Evolutionary conservation across 2,888 invertebrate genomes (phyloP), one percentile per base, ranked within the genome.

Genomic region (Tachina lurida): DNA sequence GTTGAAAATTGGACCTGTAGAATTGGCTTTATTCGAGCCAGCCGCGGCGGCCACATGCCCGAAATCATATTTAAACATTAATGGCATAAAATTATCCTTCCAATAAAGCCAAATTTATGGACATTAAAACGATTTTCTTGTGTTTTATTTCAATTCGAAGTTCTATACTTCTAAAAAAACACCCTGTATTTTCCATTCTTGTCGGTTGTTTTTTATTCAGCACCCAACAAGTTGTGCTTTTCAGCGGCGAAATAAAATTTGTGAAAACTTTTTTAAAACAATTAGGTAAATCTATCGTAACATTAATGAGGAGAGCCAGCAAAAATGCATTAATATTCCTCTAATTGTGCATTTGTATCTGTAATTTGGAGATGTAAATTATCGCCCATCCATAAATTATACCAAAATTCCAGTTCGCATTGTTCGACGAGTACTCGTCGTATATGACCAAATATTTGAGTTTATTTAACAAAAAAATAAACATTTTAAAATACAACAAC

Each of bases 391-490:
- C 67, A 84, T 78, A 78, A 78, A 84, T 78, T 74, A 62, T 68
- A 60, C 65, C 22, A 39, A 56, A 67, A 67, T 77, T 65, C 15
- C 49, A 63, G 49, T 58, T 67, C 60, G 58, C 49, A 58, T 49
- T 60, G 19, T 7, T 31, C 31, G 31, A 31, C 7, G 1, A 31
- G 31, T 22, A 80, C 7, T 17, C 17, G 22, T 52, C n/a, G 31
- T 19, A 68, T 45, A 65, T 83, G 67, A 67, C 65, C 71, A 71
- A 65, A 71, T 74, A 74, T 74, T 63, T 77, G 47, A 73, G 71
- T 77, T 77, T 83, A 67, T 77, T 84, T 60, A 73, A 67, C 58
- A 67, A 54, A 17, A 65, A 60, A 17, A 75, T 65, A 56, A 79
- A 79, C 68, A 71, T 63, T 71, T 39, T 65, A 54, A 58, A 65